Percentiles rank a stretch among this genome's conserved stretches.
Evolutionary conservation across 1,140 invertebrate species (phyloP).

Genomic region (Drosophila paulistorum): DNA sequence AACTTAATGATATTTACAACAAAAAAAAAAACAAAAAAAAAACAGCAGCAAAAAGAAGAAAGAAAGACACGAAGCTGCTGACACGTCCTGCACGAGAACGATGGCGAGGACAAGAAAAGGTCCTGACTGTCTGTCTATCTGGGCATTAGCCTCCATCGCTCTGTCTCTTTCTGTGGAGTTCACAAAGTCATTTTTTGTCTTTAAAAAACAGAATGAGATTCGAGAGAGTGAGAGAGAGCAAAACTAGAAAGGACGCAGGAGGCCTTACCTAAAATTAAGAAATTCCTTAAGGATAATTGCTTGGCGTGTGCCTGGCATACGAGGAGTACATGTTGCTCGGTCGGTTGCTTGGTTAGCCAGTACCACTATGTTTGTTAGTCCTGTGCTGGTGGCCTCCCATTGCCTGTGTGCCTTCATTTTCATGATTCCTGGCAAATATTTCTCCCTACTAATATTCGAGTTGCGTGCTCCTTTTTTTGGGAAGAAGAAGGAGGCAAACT

Average conservation of each 20-base stretch:
- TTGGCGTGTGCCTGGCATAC: constrained; percentile 53
- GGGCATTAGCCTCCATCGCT: constrained; percentile 11
- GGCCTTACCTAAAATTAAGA: constrained; percentile 52
- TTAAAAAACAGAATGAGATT: not conserved
- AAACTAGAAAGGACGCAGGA: too few relatives aligned
- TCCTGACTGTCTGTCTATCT: constrained; percentile 20
- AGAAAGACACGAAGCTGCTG: constrained; percentile 27
- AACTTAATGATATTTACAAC: constrained; percentile 74
- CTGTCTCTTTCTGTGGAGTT: constrained; percentile 22
- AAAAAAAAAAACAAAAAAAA: constrained; percentile 40
- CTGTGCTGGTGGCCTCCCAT: not conserved
- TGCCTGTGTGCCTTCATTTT: constrained; percentile 23
- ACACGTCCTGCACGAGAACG: constrained; percentile 45
- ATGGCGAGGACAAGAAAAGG: constrained; percentile 10
- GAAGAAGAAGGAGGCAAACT: constrained; percentile 23
- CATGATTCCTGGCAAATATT: constrained; percentile 61
- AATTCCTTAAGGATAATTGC: constrained; percentile 72
- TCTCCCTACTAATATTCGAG: constrained; percentile 68
- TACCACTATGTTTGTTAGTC: constrained; percentile 1
- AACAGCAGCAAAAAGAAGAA: not conserved
- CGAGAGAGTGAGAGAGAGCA: not conserved
- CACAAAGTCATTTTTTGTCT: constrained; percentile 27
- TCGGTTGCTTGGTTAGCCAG: not conserved
- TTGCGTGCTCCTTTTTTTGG: constrained; percentile 40
- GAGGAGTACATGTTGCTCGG: constrained; percentile 5